These are phyloP conservation scores for Taphrorychus bicolor DNA, from an alignment of 2,888 invertebrate species.

Conservation along the genomic window DNA sequence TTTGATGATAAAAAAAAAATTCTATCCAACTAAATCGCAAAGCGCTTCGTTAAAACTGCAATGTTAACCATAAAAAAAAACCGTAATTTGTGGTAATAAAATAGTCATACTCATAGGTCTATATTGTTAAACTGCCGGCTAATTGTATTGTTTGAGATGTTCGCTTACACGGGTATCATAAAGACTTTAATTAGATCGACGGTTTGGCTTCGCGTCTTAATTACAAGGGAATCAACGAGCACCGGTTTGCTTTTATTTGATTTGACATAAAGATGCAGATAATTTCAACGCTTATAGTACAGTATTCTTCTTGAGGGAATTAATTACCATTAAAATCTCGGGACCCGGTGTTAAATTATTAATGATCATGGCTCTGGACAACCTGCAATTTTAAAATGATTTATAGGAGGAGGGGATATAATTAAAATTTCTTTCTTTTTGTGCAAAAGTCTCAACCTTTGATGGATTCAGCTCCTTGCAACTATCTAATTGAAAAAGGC, in stretches of 20 bases:
- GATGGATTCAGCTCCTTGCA: too few species aligned
- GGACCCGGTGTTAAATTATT: background rate
- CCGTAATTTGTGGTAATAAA: too few species aligned
- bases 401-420: background rate
- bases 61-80: too few species aligned
- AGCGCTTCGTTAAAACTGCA: too few species aligned
- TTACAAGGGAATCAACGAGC: slow-evolving; percentile 6
- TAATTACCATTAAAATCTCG: background rate
- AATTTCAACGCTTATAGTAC: slow-evolving; percentile 3
- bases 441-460: background rate
- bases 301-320: background rate
- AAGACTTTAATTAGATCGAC: slow-evolving; percentile 10
- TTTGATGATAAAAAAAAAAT: too few species aligned
- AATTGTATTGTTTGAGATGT: slow-evolving; percentile 9
- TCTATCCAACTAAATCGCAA: too few species aligned
- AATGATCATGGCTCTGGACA: background rate
- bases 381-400: slow-evolving; percentile 2
- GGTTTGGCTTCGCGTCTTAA: background rate
- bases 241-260: slow-evolving; percentile 9
- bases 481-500: background rate
- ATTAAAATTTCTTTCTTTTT: background rate
- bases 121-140: slow-evolving; percentile 3
- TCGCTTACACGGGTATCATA: background rate
- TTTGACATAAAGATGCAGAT: slow-evolving; percentile 11
- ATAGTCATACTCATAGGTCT: too few species aligned